These are phyloP conservation scores for Drosophila nigromelanica DNA, from an alignment of 1,140 invertebrate species.

Conservation along the genomic window DNA sequence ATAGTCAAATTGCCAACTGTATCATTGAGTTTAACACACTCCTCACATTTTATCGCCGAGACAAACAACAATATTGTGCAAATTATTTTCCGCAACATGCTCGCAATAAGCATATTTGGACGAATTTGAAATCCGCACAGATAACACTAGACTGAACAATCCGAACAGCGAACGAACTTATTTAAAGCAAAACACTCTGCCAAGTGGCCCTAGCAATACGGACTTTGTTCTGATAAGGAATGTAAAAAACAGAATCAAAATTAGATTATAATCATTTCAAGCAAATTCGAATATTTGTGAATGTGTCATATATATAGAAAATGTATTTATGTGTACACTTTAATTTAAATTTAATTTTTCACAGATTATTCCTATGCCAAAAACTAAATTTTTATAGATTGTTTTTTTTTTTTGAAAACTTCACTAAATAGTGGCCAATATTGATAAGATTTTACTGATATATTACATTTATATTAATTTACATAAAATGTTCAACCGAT, in stretches of 20 bases:
- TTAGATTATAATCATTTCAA: background rate
- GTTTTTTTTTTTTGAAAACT: too few relatives aligned
- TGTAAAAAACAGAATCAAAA: background rate
- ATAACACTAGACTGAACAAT: background rate
- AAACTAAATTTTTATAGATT: too few relatives aligned
- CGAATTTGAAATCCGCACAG: background rate
- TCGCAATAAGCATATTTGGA: too few relatives aligned
- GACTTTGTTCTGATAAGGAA: background rate
- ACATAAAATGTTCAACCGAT: too few relatives aligned
- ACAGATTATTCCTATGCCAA: too few relatives aligned
- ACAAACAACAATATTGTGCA: background rate
- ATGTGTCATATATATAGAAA: too few relatives aligned
- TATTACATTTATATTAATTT: too few relatives aligned
- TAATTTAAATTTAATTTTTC: too few relatives aligned
- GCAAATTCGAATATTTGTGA: too few relatives aligned
- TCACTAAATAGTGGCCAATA: too few relatives aligned
- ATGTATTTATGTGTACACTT: too few relatives aligned
- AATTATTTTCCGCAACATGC: background rate
- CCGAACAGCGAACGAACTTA: background rate
- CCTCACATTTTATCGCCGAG: background rate
- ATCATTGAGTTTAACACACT: background rate
- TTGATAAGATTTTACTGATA: too few relatives aligned
- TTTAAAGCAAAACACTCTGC: background rate
- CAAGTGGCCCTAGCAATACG: background rate
- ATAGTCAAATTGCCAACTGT: slow-evolving; percentile 16